Evolutionary conservation across 2,113 vertebrate species (phyloP).

Genomic region (Oreochromis aureus): DNA sequence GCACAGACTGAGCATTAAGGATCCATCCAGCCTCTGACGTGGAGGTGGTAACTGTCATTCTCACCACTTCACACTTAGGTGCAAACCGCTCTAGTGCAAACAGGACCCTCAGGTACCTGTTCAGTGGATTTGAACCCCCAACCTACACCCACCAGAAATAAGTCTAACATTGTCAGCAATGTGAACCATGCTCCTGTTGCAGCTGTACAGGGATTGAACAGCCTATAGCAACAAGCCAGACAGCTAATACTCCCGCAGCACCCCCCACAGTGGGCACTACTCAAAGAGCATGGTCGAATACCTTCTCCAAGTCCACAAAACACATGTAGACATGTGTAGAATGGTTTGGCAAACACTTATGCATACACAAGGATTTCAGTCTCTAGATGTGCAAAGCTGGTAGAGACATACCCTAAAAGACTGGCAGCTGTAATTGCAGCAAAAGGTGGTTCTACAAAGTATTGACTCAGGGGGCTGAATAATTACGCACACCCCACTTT

Average conservation of each 20-base stretch:
- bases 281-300: background rate
- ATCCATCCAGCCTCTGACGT: background rate
- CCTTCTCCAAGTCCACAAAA: background rate
- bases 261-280: background rate
- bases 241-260: background rate
- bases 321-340: background rate
- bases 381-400: too few relatives aligned
- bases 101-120: background rate
- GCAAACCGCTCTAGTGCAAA: background rate
- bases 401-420: too few relatives aligned
- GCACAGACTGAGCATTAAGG: background rate
- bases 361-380: too few relatives aligned
- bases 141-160: background rate
- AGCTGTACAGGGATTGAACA: background rate
- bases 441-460: too few relatives aligned
- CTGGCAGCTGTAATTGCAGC: too few relatives aligned
- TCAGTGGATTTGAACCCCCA: rapidly evolving
- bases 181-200: background rate
- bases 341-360: background rate
- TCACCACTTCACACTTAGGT: background rate
- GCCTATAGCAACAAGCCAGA: background rate
- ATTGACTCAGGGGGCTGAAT: too few relatives aligned
- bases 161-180: background rate
- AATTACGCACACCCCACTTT: too few relatives aligned
- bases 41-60: background rate